Conservation (phyloP, 2,888 invertebrate species). For the Dryobota labecula region DNA sequence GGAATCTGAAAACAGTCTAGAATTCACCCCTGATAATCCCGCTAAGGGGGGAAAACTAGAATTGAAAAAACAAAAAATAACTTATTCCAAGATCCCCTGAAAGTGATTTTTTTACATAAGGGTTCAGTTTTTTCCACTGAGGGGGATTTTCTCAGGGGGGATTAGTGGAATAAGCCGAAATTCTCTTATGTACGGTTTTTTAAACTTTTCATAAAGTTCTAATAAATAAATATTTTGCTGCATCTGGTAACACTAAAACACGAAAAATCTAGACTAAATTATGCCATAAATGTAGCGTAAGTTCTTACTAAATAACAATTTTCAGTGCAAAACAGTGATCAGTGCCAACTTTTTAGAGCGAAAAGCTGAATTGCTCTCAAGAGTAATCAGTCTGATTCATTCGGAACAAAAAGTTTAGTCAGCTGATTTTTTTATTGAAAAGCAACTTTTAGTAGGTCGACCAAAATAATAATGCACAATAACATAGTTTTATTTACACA, state of each 20-base stretch:
- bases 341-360: constrained; percentile 20
- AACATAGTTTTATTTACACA: neutral
- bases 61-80: too few species aligned
- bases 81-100: too few species aligned
- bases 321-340: constrained; percentile 1
- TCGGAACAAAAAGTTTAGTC: neutral
- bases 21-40: too few species aligned
- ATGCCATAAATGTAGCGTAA: neutral
- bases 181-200: too few species aligned
- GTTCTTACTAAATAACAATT: neutral
- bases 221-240: too few species aligned
- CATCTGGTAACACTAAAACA: neutral
- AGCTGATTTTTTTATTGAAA: neutral
- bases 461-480: neutral
- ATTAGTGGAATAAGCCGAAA: too few species aligned
- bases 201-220: too few species aligned
- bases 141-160: too few species aligned
- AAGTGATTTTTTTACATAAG: too few species aligned
- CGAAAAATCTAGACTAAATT: neutral
- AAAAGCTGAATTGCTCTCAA: constrained; percentile 1
- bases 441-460: constrained; percentile 11
- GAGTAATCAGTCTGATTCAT: constrained; percentile 3
- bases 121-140: too few species aligned
- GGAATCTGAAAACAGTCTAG: too few species aligned
- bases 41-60: too few species aligned